Evolutionary conservation across 2,888 invertebrate species (phyloP), one percentile per base, ranked within the genome.

Genomic region (Oxycera nigricornis): DNA sequence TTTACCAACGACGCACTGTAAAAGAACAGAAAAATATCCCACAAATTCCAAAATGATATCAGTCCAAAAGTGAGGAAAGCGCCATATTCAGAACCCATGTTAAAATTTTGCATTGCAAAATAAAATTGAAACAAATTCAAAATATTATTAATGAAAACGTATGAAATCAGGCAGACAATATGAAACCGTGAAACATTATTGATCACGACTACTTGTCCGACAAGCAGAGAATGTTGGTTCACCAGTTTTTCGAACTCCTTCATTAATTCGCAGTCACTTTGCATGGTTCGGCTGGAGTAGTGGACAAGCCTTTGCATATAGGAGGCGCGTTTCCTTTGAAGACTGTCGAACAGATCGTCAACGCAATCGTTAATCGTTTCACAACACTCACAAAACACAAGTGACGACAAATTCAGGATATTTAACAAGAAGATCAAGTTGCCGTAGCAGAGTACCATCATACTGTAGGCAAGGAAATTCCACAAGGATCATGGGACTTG

Each of bases 1-100:
- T 28, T 30, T 1, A 50, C 30, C n/a, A 68, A n/a, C 28, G 50
- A 46, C 4, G 50, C 20, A 3, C 30, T 30, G 50, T 28, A 50
- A 30, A 68, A 50, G 1, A 68, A 17, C 26, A 50, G 1, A 28
- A 68, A 68, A 1, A 50, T 50, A 28, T 68, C 68, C 28, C 46
- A 2, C 6, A 26, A 2, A 28, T 68, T 68, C 68, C 68, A 68
- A 17, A 11, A 28, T 17, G 50, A n/a, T 14, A 50, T 50, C 2
- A 68, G n/a, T n/a, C 39, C 3, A 9, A 59, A 30, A 28, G 6
- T 14, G 11, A 28, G 11, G 2, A 26, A 30, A 6, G 3, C 22
- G 2, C 2, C 22, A 4, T 3, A 3, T 2, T 55, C 30, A 11
- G 24, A 14, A 2, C 2, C n/a, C 28, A 14, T 11, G 7, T 14